Conservation (phyloP, 2,888 invertebrate species). For the Orthonychiurus folsomi region DNA sequence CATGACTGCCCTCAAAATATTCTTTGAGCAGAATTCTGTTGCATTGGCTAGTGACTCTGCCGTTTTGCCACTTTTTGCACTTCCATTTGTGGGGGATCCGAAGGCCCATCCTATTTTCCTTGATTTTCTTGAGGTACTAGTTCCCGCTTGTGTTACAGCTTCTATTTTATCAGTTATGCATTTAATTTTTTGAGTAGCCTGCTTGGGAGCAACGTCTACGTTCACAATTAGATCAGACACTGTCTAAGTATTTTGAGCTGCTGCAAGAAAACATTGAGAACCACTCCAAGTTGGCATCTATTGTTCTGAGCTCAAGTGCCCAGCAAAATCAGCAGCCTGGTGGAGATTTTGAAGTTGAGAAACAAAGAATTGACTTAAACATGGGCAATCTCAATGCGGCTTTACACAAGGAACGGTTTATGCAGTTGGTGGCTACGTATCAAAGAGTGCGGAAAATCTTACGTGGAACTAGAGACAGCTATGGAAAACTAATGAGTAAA, state of each 20-base stretch:
- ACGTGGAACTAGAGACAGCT: slow-evolving; percentile 29
- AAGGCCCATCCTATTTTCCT: slow-evolving; percentile 30
- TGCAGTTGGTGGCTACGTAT: slow-evolving; percentile 28
- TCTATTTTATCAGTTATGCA: too few species aligned
- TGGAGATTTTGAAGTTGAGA: too few species aligned
- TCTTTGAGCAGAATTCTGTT: slow-evolving; percentile 46
- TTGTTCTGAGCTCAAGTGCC: too few species aligned
- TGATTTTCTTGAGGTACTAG: slow-evolving; percentile 11
- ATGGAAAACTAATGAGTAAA: slow-evolving; percentile 37
- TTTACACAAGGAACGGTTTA: slow-evolving; percentile 35
- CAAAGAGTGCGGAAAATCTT: slow-evolving; percentile 27
- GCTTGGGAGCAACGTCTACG: slow-evolving; percentile 32
- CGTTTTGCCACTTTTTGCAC: slow-evolving; percentile 51
- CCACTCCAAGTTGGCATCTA: background rate
- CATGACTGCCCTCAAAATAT: slow-evolving; percentile 39
- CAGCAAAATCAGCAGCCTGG: too few species aligned
- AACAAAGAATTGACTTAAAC: too few species aligned
- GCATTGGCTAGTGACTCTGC: slow-evolving; percentile 49
- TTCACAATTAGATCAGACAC: slow-evolving; percentile 34
- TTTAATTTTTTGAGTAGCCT: too few species aligned
- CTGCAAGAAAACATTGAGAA: slow-evolving; percentile 31
- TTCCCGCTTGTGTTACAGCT: too few species aligned
- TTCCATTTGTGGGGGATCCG: slow-evolving; percentile 52
- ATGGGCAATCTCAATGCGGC: too few species aligned
- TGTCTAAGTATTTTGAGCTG: slow-evolving; percentile 33